Percentiles rank a stretch among this genome's conserved stretches.
phyloP scores from a whole-genome alignment of 2,888 invertebrate genomes.

The Brachylomia viminalis region DNA sequence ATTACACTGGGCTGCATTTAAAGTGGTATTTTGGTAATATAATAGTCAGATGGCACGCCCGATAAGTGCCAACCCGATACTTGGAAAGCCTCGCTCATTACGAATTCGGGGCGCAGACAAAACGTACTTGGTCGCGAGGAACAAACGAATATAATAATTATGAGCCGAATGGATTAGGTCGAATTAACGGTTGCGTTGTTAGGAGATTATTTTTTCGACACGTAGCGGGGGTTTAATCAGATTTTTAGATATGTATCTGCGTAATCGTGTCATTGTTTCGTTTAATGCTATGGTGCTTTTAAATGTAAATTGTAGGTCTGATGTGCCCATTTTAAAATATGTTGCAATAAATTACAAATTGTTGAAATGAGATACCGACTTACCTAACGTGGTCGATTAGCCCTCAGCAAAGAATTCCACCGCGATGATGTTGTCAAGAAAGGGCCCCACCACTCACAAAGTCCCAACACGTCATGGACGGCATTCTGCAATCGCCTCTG shows the following conservation, averaged over 20 bases:
- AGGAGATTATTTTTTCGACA: slow-evolving; percentile 76
- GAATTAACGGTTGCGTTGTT: slow-evolving; percentile 82
- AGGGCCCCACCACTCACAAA: neutral
- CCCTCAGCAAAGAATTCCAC: neutral
- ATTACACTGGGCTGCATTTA: slow-evolving; percentile 87
- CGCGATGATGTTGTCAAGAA: too few species aligned
- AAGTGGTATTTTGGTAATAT: slow-evolving; percentile 90
- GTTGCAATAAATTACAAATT: slow-evolving; percentile 23
- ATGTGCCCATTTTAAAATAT: slow-evolving; percentile 38
- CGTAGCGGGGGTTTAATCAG: slow-evolving; percentile 69
- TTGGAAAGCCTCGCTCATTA: slow-evolving; percentile 88
- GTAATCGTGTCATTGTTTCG: slow-evolving; percentile 61
- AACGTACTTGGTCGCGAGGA: slow-evolving; percentile 82
- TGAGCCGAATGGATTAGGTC: slow-evolving; percentile 84
- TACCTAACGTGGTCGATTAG: neutral
- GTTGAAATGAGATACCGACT: neutral
- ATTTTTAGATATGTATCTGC: slow-evolving; percentile 66
- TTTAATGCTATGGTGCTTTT: slow-evolving; percentile 35
- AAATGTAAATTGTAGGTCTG: slow-evolving; percentile 32
- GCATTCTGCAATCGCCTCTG: neutral
- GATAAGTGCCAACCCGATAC: slow-evolving; percentile 87
- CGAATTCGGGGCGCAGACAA: slow-evolving; percentile 86
- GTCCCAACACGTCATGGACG: neutral
- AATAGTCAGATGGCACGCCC: slow-evolving; percentile 90
- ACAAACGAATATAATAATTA: slow-evolving; percentile 90